Base-by-base conservation (phyloP, 2,888 invertebrate species). In the Folsomia candida region DNA sequence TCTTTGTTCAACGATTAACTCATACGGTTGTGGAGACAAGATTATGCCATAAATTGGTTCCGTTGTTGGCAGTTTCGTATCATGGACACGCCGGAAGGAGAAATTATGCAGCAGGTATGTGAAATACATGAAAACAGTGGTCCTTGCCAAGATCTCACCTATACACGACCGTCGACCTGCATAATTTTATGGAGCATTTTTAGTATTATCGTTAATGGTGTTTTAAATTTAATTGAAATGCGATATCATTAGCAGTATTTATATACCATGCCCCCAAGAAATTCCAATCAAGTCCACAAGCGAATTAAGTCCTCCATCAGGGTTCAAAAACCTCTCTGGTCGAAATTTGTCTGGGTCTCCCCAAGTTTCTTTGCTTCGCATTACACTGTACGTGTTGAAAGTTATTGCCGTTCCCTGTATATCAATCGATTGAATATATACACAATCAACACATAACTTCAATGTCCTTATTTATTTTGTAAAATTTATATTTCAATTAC, bases 121-220 rank as follows among this genome's bases (percentile, higher is more conserved):
- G 71, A 88, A 86, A 65, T 86, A 86, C 71, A 88, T 83, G 80
- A 88, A 88, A 68, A 87, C 83, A 77, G 86, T 88, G 0, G 87
- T 85, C 79, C 86, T 88, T 0, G 89, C 89, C 60, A 89, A 81
- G 1, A 86, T 83, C 81, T 89, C 89, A 0, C 89, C 89, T 0
- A 89, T 84, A 80, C 89, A 89, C 20, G 88, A 85, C 72, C 89
- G 84, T 77, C 87, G 87, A 71, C 88, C 88, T 88, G 83, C 67
- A 84, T n/a, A n/a, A n/a, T n/a, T n/a, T n/a, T n/a, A n/a, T n/a
- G n/a, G n/a, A n/a, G n/a, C n/a, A n/a, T n/a, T n/a, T n/a, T n/a
- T n/a, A n/a, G n/a, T n/a, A n/a, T n/a, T n/a, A n/a, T n/a, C n/a
- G n/a, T n/a, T n/a, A n/a, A n/a, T n/a, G n/a, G n/a, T n/a, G n/a